Base-by-base conservation (phyloP, 2,113 vertebrate genomes). In the Scopus umbretta region DNA sequence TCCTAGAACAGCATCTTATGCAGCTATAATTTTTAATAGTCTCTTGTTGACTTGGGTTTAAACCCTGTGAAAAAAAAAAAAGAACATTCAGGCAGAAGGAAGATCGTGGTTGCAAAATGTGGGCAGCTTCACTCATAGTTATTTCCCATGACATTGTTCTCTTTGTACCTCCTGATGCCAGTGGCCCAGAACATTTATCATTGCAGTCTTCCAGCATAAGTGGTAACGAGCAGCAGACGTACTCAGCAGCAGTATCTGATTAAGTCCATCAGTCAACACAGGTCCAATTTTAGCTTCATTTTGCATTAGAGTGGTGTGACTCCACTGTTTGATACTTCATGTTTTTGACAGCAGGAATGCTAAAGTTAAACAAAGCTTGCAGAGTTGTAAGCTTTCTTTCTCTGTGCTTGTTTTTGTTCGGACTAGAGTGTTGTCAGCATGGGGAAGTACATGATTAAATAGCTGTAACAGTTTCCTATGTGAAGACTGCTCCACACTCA, bases 281-380 rank as follows among this genome's bases (percentile, higher is more conserved):
- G 59, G 68, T 76, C 83, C 27, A 17, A 0, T 80, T 95, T 86
- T 59, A 91, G 45, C 59, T 92, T 88, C 38, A 23, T 78, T 86
- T 63, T 86, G 6, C 36, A 9, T 76, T 82, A 26, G 27, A 49
- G n/a, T 80, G 32, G 11, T 94, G 42, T 58, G 45, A 40, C n/a
- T 90, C 40, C 27, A 15, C 18, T 86, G 29, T 43, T 93, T 72
- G 70, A 56, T 76, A 66, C 15, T 34, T 49, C 11, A 1, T 65
- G 55, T 47, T 92, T 93, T 52, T 88, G 88, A 86, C 71, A 90
- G 53, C 36, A 66, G 82, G 82, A 93, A 80, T 90, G 82, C 67
- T 79, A 16, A 80, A 86, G 47, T 62, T 73, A 89, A 93, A 94
- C 76, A 87, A 92, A 85, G 70, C 66, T 92, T 93, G 49, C 62